phyloP scores from a whole-genome alignment of 2,888 invertebrate species.

The Diplolepis rosae region DNA sequence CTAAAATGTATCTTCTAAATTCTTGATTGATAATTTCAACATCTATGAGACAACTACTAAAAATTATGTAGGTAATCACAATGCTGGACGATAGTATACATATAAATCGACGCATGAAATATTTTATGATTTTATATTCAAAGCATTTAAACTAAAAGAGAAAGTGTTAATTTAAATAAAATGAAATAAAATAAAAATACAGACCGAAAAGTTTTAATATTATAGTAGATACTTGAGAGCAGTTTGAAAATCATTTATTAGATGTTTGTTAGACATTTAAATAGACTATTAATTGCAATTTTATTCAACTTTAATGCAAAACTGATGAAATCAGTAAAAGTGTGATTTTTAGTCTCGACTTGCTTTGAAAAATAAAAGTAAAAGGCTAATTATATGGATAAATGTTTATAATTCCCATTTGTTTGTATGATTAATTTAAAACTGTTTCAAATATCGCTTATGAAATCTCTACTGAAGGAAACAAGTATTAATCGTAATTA shows the following conservation, averaged over 20 bases:
- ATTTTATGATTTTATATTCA: too few species aligned
- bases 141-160: background rate
- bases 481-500: conserved; percentile 18
- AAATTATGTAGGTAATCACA: too few species aligned
- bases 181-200: background rate
- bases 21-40: too few species aligned
- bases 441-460: background rate
- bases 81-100: too few species aligned
- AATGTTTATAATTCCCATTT: background rate
- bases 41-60: too few species aligned
- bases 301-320: background rate
- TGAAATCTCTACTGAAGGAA: conserved; percentile 1
- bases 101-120: too few species aligned
- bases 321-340: background rate
- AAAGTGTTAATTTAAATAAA: background rate
- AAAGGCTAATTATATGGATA: background rate
- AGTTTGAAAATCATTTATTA: background rate
- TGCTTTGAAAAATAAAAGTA: background rate
- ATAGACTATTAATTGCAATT: background rate
- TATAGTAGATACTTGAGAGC: background rate
- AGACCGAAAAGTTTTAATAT: background rate
- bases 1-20: too few species aligned
- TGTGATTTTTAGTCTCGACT: background rate
- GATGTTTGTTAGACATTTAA: background rate
- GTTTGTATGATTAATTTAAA: background rate